Evolutionary conservation across 2,797 vertebrate genomes (phyloP).

Genomic region (Poliocrania exsul): DNA sequence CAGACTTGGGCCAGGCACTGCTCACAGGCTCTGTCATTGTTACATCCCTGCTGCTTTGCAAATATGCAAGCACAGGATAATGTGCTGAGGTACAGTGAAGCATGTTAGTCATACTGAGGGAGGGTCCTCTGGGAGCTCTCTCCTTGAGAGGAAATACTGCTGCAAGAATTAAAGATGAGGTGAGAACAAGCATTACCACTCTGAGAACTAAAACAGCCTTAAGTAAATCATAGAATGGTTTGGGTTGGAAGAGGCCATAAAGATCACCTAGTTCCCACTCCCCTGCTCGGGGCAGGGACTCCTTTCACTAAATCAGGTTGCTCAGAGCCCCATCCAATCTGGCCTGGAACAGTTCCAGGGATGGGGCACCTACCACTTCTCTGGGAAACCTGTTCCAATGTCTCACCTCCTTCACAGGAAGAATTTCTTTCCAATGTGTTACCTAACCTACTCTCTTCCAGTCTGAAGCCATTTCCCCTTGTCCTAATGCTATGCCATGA

Average conservation of each 20-base stretch:
- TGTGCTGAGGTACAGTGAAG: neutral
- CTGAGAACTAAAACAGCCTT: neutral
- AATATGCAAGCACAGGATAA: neutral
- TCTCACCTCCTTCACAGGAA: neutral
- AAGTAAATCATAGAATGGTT: neutral
- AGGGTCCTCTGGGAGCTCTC: conserved; percentile 9
- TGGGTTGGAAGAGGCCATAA: neutral
- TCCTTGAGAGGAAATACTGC: neutral
- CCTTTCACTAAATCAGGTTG: rapidly evolving
- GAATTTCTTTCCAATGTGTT: neutral
- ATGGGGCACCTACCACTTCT: neutral
- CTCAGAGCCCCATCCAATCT: neutral
- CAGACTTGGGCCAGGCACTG: neutral
- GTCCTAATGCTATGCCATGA: neutral
- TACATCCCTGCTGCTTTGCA: neutral
- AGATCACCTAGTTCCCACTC: neutral
- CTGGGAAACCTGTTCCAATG: neutral
- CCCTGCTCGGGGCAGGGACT: neutral
- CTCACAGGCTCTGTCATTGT: neutral
- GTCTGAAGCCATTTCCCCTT: neutral
- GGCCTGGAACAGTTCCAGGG: neutral
- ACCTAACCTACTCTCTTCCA: neutral
- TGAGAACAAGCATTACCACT: neutral
- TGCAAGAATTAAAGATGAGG: neutral
- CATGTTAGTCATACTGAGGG: neutral